These are phyloP conservation scores for Marronus borbonicus DNA, from an alignment of 2,888 invertebrate species.

Conservation along the genomic window DNA sequence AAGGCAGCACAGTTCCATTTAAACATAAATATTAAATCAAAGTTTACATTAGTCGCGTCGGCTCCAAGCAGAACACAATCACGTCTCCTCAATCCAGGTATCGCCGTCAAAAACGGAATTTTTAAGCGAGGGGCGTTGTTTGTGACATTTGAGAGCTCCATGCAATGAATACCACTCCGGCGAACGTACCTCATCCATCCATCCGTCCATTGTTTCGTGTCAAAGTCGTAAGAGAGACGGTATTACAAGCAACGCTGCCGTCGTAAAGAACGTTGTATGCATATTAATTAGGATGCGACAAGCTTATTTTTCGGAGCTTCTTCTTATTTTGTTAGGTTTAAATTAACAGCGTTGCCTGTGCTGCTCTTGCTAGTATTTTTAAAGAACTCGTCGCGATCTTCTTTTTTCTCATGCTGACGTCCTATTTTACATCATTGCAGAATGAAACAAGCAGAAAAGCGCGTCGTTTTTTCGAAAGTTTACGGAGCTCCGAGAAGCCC, in stretches of 20 bases:
- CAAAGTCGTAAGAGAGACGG: too few relatives aligned
- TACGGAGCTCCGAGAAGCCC: too few relatives aligned
- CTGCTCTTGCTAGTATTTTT: not conserved
- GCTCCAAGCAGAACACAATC: not conserved
- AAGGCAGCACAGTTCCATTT: not conserved
- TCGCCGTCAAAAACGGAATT: conserved; percentile 12
- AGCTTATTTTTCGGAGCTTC: not conserved
- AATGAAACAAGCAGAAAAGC: too few relatives aligned
- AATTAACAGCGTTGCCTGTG: not conserved
- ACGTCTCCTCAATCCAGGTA: not conserved
- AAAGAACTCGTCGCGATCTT: not conserved
- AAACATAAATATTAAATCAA: conserved; percentile 22
- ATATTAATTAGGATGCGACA: conserved; percentile 13
- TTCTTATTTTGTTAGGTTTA: not conserved
- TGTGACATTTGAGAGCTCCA: too few relatives aligned
- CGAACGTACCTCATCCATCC: too few relatives aligned
- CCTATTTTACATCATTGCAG: too few relatives aligned
- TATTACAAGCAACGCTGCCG: not conserved
- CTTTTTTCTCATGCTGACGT: too few relatives aligned
- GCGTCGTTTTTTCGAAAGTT: too few relatives aligned
- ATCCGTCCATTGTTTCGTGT: too few relatives aligned
- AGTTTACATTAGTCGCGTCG: conserved; percentile 1
- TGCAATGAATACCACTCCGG: too few relatives aligned
- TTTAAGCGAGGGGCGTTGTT: not conserved
- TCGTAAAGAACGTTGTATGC: not conserved